Percentiles rank a stretch among this genome's conserved stretches.
Conservation (phyloP, 2,888 invertebrate species). For the Drosophila trichaetosa region DNA sequence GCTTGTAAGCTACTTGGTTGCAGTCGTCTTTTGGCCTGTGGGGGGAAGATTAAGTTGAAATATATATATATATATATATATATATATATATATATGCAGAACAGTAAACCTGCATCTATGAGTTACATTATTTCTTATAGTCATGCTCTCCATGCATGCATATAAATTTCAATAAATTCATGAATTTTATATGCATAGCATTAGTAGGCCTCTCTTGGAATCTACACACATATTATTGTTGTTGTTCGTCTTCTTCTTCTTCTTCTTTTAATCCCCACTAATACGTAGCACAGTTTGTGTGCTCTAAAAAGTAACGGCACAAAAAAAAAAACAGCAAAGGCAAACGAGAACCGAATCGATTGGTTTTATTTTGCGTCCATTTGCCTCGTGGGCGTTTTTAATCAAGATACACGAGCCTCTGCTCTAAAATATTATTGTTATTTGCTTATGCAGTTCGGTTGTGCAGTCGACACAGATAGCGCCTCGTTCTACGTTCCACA, state of each 20-base stretch:
- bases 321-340: conserved; percentile 4
- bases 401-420: conserved; percentile 59
- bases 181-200: conserved; percentile 71
- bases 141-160: conserved; percentile 24
- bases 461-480: conserved; percentile 31
- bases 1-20: conserved; percentile 59
- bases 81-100: neutral
- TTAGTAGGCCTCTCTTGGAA: conserved; percentile 36
- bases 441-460: conserved; percentile 54
- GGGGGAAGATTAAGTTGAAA: conserved; percentile 18
- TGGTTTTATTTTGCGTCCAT: conserved; percentile 26
- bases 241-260: conserved; percentile 16
- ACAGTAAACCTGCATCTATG: conserved; percentile 26
- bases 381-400: conserved; percentile 62
- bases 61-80: neutral
- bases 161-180: conserved; percentile 79
- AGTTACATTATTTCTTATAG: conserved; percentile 34
- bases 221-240: conserved; percentile 17
- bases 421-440: conserved; percentile 64
- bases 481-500: conserved; percentile 2
- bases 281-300: conserved; percentile 58
- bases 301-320: conserved; percentile 50
- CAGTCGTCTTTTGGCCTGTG: conserved; percentile 39
- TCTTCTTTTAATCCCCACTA: conserved; percentile 57
- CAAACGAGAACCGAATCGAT: conserved; percentile 39